Conservation (phyloP, 2,113 vertebrate species). For the Phalacrocorax pelagicus region DNA sequence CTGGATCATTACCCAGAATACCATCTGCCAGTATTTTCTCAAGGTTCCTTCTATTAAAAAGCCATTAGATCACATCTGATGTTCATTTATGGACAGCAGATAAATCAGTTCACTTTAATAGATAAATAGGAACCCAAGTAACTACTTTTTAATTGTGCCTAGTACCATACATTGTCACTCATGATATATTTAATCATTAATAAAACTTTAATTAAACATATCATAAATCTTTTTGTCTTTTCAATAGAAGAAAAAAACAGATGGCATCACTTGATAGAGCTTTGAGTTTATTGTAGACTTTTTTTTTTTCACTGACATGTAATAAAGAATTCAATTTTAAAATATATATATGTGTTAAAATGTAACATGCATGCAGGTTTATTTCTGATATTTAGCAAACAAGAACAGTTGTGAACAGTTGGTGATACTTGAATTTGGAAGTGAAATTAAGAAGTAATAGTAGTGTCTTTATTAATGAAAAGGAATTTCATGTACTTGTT, state of each 20-base stretch:
- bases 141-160: conserved; percentile 45
- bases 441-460: background rate
- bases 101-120: conserved; percentile 58
- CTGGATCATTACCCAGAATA: conserved; percentile 67
- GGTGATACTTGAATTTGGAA: background rate
- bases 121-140: conserved; percentile 38
- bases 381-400: background rate
- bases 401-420: background rate
- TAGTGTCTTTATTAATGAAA: background rate
- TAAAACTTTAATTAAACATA: conserved; percentile 52
- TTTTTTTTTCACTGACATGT: background rate
- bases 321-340: background rate
- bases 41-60: conserved; percentile 66
- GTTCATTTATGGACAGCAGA: conserved; percentile 51
- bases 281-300: background rate
- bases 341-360: background rate
- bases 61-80: conserved; percentile 56
- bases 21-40: conserved; percentile 61
- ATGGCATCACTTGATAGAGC: background rate
- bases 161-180: conserved; percentile 13
- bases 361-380: background rate
- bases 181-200: conserved; percentile 35
- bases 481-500: background rate
- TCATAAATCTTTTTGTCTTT: conserved; percentile 22
- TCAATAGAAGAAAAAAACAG: background rate